Evolutionary conservation across 2,113 vertebrate genomes (phyloP).

Genomic region (Campylomormyrus numenius): DNA sequence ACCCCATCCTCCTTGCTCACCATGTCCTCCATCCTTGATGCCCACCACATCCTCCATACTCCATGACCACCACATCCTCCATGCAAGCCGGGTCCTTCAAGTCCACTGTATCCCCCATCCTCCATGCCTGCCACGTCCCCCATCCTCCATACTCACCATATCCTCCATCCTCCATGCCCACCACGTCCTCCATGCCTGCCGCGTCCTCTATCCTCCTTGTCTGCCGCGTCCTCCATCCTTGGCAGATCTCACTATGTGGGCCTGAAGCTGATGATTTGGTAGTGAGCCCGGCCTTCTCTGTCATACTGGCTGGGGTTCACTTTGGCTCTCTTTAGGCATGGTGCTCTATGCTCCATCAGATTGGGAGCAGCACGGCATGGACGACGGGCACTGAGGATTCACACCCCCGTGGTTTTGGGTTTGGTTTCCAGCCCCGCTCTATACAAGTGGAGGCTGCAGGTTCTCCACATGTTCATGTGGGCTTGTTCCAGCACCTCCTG

Average conservation of each 20-base stretch:
- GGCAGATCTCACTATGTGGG: neutral
- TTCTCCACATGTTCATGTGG: neutral
- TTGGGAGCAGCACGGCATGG: neutral
- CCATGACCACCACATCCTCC: neutral
- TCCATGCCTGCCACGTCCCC: neutral
- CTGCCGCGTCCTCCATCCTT: neutral
- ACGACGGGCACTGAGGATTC: neutral
- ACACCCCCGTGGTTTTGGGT: neutral
- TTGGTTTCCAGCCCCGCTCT: neutral
- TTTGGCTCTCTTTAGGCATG: neutral
- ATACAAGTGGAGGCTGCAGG: neutral
- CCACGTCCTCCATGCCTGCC: neutral
- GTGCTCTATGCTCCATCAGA: neutral
- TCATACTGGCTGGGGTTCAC: neutral
- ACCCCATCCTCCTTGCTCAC: neutral
- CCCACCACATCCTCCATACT: neutral
- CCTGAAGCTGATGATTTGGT: neutral
- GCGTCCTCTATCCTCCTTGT: neutral
- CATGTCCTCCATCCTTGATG: neutral
- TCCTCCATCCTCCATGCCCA: neutral
- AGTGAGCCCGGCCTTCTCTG: neutral
- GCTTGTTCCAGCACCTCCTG: neutral
- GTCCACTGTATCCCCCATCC: neutral
- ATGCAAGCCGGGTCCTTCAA: too few species aligned
- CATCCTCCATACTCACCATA: neutral